Evolutionary conservation across 2,797 vertebrate species (phyloP).

Genomic region (Hybognathus amarus): DNA sequence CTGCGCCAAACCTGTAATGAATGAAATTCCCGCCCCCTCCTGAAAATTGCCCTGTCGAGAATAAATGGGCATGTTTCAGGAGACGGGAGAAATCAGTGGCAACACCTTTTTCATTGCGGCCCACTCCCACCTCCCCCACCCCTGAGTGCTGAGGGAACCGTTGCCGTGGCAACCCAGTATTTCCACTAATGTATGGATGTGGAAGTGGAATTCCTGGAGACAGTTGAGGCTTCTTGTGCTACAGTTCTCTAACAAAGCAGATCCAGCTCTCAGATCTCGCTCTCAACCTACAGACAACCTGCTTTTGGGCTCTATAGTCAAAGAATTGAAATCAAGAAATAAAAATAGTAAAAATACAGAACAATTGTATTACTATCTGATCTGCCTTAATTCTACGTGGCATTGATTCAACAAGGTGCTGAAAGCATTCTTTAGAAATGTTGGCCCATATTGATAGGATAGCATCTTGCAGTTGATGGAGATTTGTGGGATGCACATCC

Average conservation of each 20-base stretch:
- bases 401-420: too few species aligned
- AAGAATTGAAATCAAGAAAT: not conserved
- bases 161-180: constrained; percentile 58
- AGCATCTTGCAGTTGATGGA: too few species aligned
- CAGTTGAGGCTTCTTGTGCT: constrained; percentile 16
- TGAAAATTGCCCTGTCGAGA: constrained; percentile 50
- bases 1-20: not conserved
- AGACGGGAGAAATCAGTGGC: constrained; percentile 43
- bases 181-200: constrained; percentile 60
- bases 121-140: constrained; percentile 40
- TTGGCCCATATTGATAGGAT: too few species aligned
- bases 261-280: constrained; percentile 3
- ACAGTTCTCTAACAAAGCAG: constrained; percentile 14
- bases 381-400: too few species aligned
- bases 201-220: constrained; percentile 55
- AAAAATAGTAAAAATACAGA: too few species aligned
- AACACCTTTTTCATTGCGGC: constrained; percentile 58
- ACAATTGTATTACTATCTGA: too few species aligned
- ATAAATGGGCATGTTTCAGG: constrained; percentile 49
- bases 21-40: not conserved
- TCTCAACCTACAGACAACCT: not conserved
- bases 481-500: too few species aligned
- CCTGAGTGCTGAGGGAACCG: constrained; percentile 49
- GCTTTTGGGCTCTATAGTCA: not conserved
- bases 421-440: too few species aligned